phyloP scores from a whole-genome alignment of 2,888 invertebrate genomes.

The Cerastis rubricosa region DNA sequence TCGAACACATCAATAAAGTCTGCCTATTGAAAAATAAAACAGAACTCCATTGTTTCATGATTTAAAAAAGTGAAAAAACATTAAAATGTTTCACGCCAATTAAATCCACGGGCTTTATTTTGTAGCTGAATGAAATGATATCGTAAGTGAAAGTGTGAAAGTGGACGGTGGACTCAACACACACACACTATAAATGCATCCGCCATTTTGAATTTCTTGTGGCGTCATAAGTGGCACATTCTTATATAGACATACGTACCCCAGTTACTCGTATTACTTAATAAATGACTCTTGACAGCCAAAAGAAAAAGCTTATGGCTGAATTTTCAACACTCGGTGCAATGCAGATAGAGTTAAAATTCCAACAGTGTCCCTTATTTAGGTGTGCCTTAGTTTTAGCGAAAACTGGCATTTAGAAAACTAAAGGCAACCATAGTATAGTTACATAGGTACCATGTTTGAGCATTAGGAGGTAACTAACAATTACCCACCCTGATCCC shows the following conservation, averaged over 20 bases:
- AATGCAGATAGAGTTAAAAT: background rate
- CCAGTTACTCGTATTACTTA: no score
- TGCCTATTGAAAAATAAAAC: constrained; percentile 55
- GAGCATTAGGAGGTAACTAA: background rate
- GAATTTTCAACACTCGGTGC: background rate
- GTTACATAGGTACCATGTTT: background rate
- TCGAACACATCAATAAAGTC: constrained; percentile 62
- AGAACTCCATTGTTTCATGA: constrained; percentile 37
- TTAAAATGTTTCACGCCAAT: constrained; percentile 26
- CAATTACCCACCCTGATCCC: background rate
- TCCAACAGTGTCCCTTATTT: background rate
- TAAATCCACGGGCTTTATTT: constrained; percentile 33
- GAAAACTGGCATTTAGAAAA: background rate
- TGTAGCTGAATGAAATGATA: constrained; percentile 22
- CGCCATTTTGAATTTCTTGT: background rate
- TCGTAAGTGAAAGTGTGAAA: constrained; percentile 8
- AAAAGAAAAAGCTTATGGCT: background rate
- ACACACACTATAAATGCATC: background rate
- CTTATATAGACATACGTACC: background rate
- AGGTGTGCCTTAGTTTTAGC: background rate
- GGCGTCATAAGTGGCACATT: background rate
- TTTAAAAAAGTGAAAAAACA: constrained; percentile 30
- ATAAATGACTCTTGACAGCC: no score
- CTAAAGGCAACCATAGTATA: background rate
- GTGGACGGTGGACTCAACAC: background rate